Evolutionary conservation across 1,140 invertebrate genomes (phyloP).

Genomic region (Drosophila carrolli): DNA sequence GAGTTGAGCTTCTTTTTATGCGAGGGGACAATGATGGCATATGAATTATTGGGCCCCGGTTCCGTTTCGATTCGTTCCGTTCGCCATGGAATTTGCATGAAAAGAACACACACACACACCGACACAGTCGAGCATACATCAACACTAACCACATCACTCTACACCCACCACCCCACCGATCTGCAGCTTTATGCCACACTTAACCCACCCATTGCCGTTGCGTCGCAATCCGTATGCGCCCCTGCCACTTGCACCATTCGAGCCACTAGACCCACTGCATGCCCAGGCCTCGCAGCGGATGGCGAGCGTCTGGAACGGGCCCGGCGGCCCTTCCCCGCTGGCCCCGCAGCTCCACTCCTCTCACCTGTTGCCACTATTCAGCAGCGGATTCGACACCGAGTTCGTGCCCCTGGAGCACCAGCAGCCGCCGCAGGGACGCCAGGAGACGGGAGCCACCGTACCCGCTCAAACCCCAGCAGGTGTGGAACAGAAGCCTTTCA

Average conservation of each 20-base stretch:
- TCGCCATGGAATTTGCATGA: conserved; percentile 61
- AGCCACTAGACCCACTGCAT: conserved; percentile 65
- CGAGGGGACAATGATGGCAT: conserved; percentile 63
- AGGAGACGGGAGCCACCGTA: conserved; percentile 29
- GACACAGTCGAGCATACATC: conserved; percentile 2
- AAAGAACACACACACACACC: conserved; percentile 27
- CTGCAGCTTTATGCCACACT: conserved; percentile 74
- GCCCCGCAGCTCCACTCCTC: conserved; percentile 57
- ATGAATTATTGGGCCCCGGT: conserved; percentile 68
- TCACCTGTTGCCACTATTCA: conserved; percentile 65
- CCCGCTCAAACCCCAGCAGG: conserved; percentile 6
- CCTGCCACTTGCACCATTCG: conserved; percentile 61
- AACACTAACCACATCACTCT: conserved; percentile 58
- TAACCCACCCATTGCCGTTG: conserved; percentile 77
- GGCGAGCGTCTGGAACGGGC: conserved; percentile 60
- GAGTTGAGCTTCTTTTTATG: conserved; percentile 68
- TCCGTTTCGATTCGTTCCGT: conserved; percentile 47
- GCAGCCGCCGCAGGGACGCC: conserved; percentile 59
- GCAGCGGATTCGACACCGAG: conserved; percentile 64
- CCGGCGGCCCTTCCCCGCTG: conserved; percentile 50
- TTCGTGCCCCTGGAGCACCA: conserved; percentile 78
- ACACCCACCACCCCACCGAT: conserved; percentile 11
- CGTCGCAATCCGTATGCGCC: conserved; percentile 71
- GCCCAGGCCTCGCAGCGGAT: conserved; percentile 68
- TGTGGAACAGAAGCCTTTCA: conserved; percentile 71